Conservation (phyloP, 2,797 vertebrate genomes). For the Pyrocephalus nanus region DNA sequence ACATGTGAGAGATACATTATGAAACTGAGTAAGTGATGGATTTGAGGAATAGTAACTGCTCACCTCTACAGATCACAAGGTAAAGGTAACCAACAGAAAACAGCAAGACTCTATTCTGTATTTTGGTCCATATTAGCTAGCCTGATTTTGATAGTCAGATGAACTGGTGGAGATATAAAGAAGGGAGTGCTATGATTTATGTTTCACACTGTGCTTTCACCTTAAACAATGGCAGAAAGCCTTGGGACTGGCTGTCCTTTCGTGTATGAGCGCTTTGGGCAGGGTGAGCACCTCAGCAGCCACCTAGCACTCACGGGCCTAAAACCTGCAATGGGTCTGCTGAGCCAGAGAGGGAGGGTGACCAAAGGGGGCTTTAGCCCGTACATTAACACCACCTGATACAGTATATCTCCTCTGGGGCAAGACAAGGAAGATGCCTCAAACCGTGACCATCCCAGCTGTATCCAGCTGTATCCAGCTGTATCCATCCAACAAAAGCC, state of each 20-base stretch:
- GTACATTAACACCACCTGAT: not conserved
- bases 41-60: not conserved
- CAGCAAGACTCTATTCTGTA: not conserved
- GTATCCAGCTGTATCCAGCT: slow-evolving; percentile 34
- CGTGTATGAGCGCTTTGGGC: accelerated
- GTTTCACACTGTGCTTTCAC: not conserved
- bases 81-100: not conserved
- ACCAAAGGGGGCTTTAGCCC: not conserved
- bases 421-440: not conserved
- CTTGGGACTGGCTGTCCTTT: not conserved
- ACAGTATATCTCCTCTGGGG: not conserved
- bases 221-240: not conserved
- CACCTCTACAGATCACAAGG: not conserved
- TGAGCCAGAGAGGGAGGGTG: not conserved
- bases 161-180: not conserved
- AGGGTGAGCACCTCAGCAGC: not conserved
- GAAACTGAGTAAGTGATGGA: not conserved
- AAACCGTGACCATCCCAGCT: slow-evolving; percentile 1
- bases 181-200: not conserved
- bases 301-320: not conserved
- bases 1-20: not conserved
- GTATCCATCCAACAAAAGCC: not conserved
- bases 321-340: not conserved
- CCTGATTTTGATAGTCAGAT: not conserved
- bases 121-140: not conserved